Conservation (phyloP, 1,140 invertebrate genomes). For the Fopius arisanus region DNA sequence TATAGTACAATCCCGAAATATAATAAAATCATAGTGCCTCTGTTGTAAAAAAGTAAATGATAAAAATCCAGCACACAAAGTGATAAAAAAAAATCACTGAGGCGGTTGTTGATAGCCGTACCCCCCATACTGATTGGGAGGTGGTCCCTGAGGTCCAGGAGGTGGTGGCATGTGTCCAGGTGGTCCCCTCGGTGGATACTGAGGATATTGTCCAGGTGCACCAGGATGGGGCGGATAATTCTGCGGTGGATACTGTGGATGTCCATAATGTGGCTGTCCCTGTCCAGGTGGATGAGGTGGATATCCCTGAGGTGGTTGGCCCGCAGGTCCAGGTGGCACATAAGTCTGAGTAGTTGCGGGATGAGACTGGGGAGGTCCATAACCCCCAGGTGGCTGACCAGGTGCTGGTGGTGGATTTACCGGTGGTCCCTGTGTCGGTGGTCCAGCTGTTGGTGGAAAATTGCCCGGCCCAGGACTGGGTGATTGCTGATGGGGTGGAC, state of each 20-base stretch:
- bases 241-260: constrained; percentile 63
- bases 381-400: constrained; percentile 50
- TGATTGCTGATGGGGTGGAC: constrained; percentile 51
- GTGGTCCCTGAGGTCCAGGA: constrained; percentile 62
- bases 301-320: constrained; percentile 60
- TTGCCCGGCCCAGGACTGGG: constrained; percentile 58
- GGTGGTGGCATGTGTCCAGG: constrained; percentile 63
- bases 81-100: too few relatives aligned
- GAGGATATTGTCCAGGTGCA: constrained; percentile 58
- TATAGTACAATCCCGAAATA: too few relatives aligned
- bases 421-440: constrained; percentile 45
- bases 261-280: constrained; percentile 57
- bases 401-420: constrained; percentile 52
- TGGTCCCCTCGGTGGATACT: constrained; percentile 57
- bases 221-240: constrained; percentile 61
- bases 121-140: constrained; percentile 63
- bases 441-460: constrained; percentile 60
- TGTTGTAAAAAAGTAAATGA: too few relatives aligned
- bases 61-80: too few relatives aligned
- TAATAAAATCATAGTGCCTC: too few relatives aligned
- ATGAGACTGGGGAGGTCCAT: constrained; percentile 56
- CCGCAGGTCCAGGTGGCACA: constrained; percentile 49
- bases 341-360: constrained; percentile 62
- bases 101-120: constrained; percentile 64
- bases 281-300: constrained; percentile 57